These are phyloP conservation scores for Crotalus viridis DNA, from an alignment of 2,113 vertebrate genomes.

Conservation along the genomic window DNA sequence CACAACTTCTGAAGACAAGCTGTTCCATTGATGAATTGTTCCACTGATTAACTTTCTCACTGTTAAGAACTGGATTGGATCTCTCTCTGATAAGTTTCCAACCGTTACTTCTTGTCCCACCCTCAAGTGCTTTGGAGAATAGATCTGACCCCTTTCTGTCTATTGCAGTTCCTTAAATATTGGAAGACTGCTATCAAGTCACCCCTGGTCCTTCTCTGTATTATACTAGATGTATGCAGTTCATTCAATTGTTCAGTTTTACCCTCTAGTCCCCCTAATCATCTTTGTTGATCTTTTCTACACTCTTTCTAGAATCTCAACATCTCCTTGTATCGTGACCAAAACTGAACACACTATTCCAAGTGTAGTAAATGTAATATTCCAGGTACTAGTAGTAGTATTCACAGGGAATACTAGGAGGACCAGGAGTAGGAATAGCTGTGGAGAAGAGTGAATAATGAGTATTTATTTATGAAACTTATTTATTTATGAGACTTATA, in stretches of 20 bases:
- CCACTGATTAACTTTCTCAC: too few species aligned
- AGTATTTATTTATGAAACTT: neutral
- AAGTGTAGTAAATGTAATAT: neutral
- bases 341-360: neutral
- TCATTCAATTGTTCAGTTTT: neutral
- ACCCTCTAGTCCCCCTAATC: neutral
- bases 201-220: neutral
- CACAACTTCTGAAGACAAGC: too few species aligned
- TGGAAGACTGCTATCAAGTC: neutral
- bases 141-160: too few species aligned
- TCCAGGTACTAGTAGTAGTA: neutral
- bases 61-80: too few species aligned
- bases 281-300: neutral
- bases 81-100: too few species aligned
- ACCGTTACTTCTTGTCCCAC: too few species aligned
- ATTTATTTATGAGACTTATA: too few species aligned
- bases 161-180: too few species aligned
- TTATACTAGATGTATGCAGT: neutral
- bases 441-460: neutral
- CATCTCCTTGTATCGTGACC: neutral
- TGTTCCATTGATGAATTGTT: too few species aligned
- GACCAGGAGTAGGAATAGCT: neutral
- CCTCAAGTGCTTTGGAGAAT: too few species aligned
- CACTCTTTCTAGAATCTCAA: neutral
- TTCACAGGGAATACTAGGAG: neutral